These are phyloP conservation scores for Antheraea pernyi DNA, from an alignment of 1,140 invertebrate genomes.

Conservation along the genomic window DNA sequence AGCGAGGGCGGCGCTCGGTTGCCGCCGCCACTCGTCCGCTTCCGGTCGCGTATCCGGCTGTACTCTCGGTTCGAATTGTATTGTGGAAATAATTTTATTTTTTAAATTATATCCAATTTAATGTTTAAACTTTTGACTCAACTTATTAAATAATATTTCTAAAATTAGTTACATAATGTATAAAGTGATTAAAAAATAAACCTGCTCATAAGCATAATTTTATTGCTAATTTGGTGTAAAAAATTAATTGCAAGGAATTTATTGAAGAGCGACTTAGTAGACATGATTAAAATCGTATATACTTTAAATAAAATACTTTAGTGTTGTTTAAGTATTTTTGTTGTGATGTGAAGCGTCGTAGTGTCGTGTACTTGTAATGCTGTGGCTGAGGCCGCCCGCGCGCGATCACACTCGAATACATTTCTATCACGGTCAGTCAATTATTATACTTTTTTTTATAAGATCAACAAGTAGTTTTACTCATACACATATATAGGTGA, in stretches of 20 bases:
- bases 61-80: conserved; percentile 34
- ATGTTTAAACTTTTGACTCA: not conserved
- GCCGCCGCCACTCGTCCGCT: conserved; percentile 41
- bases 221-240: too few relatives aligned
- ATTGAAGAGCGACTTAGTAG: too few relatives aligned
- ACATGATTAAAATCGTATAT: too few relatives aligned
- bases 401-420: conserved; percentile 56
- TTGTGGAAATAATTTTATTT: not conserved
- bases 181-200: too few relatives aligned
- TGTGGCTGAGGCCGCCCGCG: conserved; percentile 57
- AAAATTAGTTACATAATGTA: too few relatives aligned
- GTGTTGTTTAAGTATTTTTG: not conserved
- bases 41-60: conserved; percentile 66
- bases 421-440: conserved; percentile 50
- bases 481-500: too few relatives aligned
- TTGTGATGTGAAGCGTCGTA: not conserved
- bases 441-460: not conserved
- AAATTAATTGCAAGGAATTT: too few relatives aligned
- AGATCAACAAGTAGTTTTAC: too few relatives aligned
- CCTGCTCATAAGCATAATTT: too few relatives aligned
- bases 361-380: conserved; percentile 30
- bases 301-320: not conserved
- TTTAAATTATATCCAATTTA: not conserved
- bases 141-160: not conserved
- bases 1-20: conserved; percentile 21